Percentiles rank a stretch among this genome's conserved stretches.
Conservation (phyloP, 2,888 invertebrate genomes). For the Drosophila testacea region DNA sequence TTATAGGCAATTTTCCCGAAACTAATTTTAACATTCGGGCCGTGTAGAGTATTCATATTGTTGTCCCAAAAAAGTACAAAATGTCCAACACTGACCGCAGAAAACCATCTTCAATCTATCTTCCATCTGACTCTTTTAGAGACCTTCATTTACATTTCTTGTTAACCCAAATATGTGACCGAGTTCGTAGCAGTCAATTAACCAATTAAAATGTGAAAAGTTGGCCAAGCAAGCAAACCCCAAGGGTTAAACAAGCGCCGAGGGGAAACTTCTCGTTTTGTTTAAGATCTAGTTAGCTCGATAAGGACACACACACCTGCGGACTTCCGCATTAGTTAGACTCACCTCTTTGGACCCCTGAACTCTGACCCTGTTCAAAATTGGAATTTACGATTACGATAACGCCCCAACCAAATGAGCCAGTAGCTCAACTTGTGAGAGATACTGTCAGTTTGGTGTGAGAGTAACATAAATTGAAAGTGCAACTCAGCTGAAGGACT, state of each 20-base stretch:
- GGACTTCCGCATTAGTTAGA: constrained; percentile 16
- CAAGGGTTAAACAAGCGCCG: constrained; percentile 51
- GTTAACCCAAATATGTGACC: constrained; percentile 49
- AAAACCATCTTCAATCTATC: constrained; percentile 5
- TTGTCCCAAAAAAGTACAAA: not conserved
- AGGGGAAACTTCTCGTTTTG: constrained; percentile 45
- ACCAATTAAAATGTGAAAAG: constrained; percentile 73
- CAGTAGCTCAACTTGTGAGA: constrained; percentile 48
- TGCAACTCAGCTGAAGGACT: constrained; percentile 16
- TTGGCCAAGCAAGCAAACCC: constrained; percentile 35
- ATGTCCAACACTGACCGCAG: constrained; percentile 10
- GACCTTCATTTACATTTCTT: constrained; percentile 55
- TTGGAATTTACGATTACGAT: constrained; percentile 61
- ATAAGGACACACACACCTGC: constrained; percentile 57
- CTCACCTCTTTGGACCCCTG: constrained; percentile 30
- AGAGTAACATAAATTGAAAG: constrained; percentile 58
- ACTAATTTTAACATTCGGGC: no score
- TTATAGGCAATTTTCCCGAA: no score
- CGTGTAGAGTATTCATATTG: no score
- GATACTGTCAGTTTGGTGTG: constrained; percentile 62
- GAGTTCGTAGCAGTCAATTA: constrained; percentile 65
- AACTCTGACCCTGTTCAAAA: constrained; percentile 41
- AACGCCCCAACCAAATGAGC: constrained; percentile 28
- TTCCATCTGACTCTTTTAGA: constrained; percentile 22
- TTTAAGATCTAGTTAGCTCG: constrained; percentile 43